Conservation (phyloP, 2,888 invertebrate species). For the Scaptomyza cyrtandrae region DNA sequence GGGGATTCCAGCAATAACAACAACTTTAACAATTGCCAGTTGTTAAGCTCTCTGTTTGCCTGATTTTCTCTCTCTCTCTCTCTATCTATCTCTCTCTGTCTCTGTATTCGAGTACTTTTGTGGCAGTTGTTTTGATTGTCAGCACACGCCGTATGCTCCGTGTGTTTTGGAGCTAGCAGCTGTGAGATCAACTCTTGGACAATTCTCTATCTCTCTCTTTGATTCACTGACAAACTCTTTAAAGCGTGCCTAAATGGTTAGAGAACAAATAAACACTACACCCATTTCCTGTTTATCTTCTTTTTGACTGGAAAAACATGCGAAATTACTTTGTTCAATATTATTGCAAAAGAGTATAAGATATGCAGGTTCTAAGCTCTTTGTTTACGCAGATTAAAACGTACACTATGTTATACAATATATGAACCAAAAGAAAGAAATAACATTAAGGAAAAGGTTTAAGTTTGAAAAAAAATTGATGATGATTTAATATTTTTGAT, state of each 20-base stretch:
- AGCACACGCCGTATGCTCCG: slow-evolving; percentile 45
- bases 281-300: slow-evolving; percentile 20
- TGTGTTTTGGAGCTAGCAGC: slow-evolving; percentile 44
- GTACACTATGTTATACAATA: background rate
- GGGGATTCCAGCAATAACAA: slow-evolving; percentile 24
- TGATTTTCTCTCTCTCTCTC: background rate
- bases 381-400: background rate
- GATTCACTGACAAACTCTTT: slow-evolving; percentile 8
- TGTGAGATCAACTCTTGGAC: slow-evolving; percentile 29
- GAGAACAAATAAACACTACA: slow-evolving; percentile 2
- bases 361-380: no score
- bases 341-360: slow-evolving; percentile 7
- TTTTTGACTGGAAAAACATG: slow-evolving; percentile 15
- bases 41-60: slow-evolving; percentile 50
- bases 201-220: background rate
- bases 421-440: background rate
- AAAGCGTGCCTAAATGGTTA: slow-evolving; percentile 34
- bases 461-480: background rate
- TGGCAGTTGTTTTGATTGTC: slow-evolving; percentile 47
- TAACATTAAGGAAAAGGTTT: background rate
- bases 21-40: slow-evolving; percentile 32
- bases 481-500: background rate
- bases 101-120: slow-evolving; percentile 25
- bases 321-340: slow-evolving; percentile 8
- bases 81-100: slow-evolving; percentile 14